Percentiles rank a stretch among this genome's conserved stretches.
These are phyloP conservation scores for Masnerella sp. DNA, from an alignment of 2,888 invertebrate genomes.

Conservation along the genomic window DNA sequence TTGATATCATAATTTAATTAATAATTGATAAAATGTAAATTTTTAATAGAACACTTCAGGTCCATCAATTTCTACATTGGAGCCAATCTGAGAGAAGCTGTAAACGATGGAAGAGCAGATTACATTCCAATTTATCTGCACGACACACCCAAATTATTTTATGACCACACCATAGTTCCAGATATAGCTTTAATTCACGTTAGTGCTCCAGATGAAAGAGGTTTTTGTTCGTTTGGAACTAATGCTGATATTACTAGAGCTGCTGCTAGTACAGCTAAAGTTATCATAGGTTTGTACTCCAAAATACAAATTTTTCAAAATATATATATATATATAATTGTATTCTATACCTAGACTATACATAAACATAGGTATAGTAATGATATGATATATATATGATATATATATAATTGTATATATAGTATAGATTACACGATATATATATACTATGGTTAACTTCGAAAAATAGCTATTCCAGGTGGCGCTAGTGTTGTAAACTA, in stretches of 20 bases:
- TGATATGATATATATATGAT: too few relatives aligned
- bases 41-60: conserved; percentile 77
- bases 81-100: conserved; percentile 79
- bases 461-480: too few relatives aligned
- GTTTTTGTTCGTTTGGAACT: conserved; percentile 82
- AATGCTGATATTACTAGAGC: conserved; percentile 82
- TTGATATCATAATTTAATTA: conserved; percentile 4
- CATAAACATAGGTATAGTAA: too few relatives aligned
- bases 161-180: conserved; percentile 79
- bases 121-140: conserved; percentile 81
- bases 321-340: too few relatives aligned
- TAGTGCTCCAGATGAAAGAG: conserved; percentile 81
- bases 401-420: too few relatives aligned
- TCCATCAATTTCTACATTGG: conserved; percentile 82
- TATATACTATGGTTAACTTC: too few relatives aligned
- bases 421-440: too few relatives aligned
- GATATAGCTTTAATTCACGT: conserved; percentile 80
- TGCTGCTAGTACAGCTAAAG: conserved; percentile 80
- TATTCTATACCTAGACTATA: too few relatives aligned
- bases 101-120: conserved; percentile 81
- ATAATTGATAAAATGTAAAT: neutral
- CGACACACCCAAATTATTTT: conserved; percentile 82
- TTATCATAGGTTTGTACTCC: conserved; percentile 82
- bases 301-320: too few relatives aligned
- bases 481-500: too few relatives aligned